Evolutionary conservation across 2,113 vertebrate genomes (phyloP).

Genomic region (Mirza zaza): DNA sequence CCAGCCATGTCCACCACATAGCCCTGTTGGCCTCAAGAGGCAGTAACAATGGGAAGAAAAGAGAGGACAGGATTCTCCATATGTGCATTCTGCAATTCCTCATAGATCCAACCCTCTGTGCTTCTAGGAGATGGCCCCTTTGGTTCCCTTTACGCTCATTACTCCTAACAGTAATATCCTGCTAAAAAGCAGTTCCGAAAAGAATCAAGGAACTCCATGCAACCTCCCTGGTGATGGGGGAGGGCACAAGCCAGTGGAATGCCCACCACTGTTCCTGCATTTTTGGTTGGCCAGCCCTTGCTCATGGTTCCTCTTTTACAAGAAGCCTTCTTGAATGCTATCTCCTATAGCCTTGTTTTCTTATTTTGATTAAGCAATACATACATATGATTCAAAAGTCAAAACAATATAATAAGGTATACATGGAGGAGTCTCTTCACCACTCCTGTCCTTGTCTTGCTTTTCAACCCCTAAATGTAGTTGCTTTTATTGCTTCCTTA

Average conservation of each 20-base stretch:
- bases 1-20: rapidly evolving
- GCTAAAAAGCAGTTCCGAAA: neutral
- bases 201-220: neutral
- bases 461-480: neutral
- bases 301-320: neutral
- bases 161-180: neutral
- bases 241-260: neutral
- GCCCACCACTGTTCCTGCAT: neutral
- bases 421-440: neutral
- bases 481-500: neutral
- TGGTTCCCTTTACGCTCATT: neutral
- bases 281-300: neutral
- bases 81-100: neutral
- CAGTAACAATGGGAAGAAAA: neutral
- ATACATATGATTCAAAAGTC: neutral
- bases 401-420: neutral
- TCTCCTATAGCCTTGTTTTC: no score
- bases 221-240: neutral
- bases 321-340: neutral
- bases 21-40: neutral
- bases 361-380: neutral
- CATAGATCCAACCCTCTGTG: neutral
- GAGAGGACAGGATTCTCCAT: neutral
- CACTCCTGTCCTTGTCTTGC: neutral
- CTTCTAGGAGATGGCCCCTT: neutral